Percentiles rank a stretch among this genome's conserved stretches.
These are phyloP conservation scores for Meloe dianella DNA, from an alignment of 2,888 invertebrate genomes.

Conservation along the genomic window DNA sequence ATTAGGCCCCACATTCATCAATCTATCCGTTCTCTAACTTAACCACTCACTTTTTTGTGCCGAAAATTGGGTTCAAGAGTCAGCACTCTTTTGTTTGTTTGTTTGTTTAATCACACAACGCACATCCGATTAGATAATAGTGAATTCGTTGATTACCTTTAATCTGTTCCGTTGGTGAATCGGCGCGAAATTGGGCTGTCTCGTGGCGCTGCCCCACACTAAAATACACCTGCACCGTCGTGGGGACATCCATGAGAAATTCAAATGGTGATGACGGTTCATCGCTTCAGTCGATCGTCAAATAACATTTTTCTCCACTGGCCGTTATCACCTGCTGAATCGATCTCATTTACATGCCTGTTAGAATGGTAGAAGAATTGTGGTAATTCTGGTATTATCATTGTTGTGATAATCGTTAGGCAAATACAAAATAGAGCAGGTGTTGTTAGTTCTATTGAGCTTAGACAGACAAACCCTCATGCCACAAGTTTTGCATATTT, in stretches of 20 bases:
- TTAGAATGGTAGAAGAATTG: background rate
- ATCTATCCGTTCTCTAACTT: background rate
- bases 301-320: slow-evolving; percentile 27
- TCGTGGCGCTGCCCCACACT: slow-evolving; percentile 60
- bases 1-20: background rate
- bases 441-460: slow-evolving; percentile 9
- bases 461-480: slow-evolving; percentile 23
- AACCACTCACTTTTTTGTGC: background rate
- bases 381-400: background rate
- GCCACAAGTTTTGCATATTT: slow-evolving; percentile 25
- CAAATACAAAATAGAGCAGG: slow-evolving; percentile 25
- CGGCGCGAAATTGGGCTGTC: slow-evolving; percentile 56
- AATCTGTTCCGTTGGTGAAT: slow-evolving; percentile 57
- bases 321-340: background rate
- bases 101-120: too few relatives aligned
- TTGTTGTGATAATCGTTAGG: background rate
- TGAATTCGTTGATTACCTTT: slow-evolving; percentile 50
- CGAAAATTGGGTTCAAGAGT: too few relatives aligned
- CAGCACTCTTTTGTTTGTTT: too few relatives aligned
- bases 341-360: background rate
- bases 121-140: too few relatives aligned
- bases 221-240: slow-evolving; percentile 60
- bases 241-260: slow-evolving; percentile 61
- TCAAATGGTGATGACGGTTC: slow-evolving; percentile 61
- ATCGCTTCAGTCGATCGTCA: slow-evolving; percentile 62